phyloP scores from a whole-genome alignment of 2,888 invertebrate genomes.

The Ichneumoninae sp. region DNA sequence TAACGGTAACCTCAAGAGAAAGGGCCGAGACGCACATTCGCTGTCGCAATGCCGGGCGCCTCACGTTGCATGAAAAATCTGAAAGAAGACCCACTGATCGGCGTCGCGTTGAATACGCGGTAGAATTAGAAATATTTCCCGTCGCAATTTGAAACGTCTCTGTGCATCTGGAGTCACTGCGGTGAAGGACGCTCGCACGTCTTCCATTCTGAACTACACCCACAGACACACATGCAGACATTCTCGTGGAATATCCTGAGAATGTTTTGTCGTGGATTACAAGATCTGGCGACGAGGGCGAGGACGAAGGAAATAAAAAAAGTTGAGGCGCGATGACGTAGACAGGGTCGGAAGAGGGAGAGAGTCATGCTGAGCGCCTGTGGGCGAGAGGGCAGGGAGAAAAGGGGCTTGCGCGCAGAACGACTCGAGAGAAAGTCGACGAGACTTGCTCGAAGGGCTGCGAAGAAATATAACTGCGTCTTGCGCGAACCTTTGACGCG shows the following conservation, averaged over 20 bases:
- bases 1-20: neutral
- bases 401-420: slow-evolving; percentile 17
- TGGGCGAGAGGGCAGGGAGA: slow-evolving; percentile 26
- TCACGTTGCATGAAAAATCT: slow-evolving; percentile 16
- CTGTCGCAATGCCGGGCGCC: neutral
- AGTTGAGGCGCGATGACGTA: slow-evolving; percentile 51
- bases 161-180: slow-evolving; percentile 33
- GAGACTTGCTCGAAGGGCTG: slow-evolving; percentile 34
- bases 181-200: slow-evolving; percentile 13
- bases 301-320: slow-evolving; percentile 28
- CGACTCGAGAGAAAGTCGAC: slow-evolving; percentile 29
- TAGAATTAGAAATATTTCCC: slow-evolving; percentile 76
- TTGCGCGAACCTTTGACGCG: slow-evolving; percentile 48
- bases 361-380: slow-evolving; percentile 51
- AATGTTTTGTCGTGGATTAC: slow-evolving; percentile 53
- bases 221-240: neutral
- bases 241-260: slow-evolving; percentile 56
- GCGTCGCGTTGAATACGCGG: slow-evolving; percentile 61
- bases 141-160: slow-evolving; percentile 69
- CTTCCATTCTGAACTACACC: slow-evolving; percentile 29
- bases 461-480: slow-evolving; percentile 24
- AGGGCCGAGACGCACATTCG: neutral
- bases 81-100: slow-evolving; percentile 20
- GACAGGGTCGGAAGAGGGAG: slow-evolving; percentile 30
- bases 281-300: slow-evolving; percentile 23